These are phyloP conservation scores for Cyclargus thomasi DNA, from an alignment of 1,140 invertebrate genomes.

Conservation along the genomic window DNA sequence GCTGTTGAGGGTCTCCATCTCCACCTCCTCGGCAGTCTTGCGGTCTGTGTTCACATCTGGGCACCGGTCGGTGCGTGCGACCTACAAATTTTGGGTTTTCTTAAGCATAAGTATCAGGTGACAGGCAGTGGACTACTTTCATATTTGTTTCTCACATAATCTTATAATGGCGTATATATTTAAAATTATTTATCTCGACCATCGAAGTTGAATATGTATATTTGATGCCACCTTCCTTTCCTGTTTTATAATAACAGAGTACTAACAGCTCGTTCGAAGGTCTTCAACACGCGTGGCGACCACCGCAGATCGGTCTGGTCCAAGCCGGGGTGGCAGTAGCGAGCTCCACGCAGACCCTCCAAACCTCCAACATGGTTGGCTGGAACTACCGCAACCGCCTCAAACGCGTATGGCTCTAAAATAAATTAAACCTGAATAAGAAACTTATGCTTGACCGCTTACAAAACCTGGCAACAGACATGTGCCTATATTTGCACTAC, in stretches of 20 bases:
- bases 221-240: too few species aligned
- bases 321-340: constrained; percentile 80
- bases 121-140: too few species aligned
- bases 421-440: constrained; percentile 19
- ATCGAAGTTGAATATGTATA: too few species aligned
- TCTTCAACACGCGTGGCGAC: constrained; percentile 77
- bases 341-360: constrained; percentile 62
- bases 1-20: constrained; percentile 68
- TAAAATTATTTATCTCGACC: too few species aligned
- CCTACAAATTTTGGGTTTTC: constrained; percentile 27
- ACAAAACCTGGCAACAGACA: too few species aligned
- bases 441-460: background rate
- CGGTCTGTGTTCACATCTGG: constrained; percentile 30
- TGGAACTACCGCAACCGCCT: constrained; percentile 77
- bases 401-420: constrained; percentile 75
- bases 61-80: constrained; percentile 51
- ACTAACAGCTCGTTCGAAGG: constrained; percentile 74
- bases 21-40: constrained; percentile 74
- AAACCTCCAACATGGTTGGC: constrained; percentile 53
- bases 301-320: constrained; percentile 72
- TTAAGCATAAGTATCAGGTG: too few species aligned
- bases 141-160: too few species aligned
- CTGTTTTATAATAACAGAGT: background rate
- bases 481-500: too few species aligned
- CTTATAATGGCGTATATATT: too few species aligned